Conservation (phyloP, 2,797 vertebrate species). For the Sebastes nivosus region DNA sequence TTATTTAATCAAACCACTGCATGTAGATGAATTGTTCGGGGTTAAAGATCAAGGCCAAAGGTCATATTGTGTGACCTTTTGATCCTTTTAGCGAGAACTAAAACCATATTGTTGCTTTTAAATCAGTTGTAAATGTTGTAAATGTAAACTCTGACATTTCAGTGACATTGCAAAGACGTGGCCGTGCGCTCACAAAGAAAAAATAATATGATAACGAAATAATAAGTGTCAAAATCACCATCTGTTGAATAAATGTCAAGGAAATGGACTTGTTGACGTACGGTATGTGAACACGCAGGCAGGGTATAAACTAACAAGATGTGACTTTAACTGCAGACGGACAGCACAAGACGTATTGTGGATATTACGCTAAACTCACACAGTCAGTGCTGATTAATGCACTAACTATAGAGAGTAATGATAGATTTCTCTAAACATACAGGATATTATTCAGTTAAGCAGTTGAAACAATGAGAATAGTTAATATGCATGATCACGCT, state of each 20-base stretch:
- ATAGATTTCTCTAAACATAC: slow-evolving; percentile 28
- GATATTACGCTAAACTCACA: slow-evolving; percentile 31
- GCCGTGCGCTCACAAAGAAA: background rate
- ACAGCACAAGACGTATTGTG: background rate
- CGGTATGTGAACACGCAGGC: background rate
- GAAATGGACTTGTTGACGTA: slow-evolving; percentile 1
- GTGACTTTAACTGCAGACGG: background rate
- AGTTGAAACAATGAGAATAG: slow-evolving; percentile 38
- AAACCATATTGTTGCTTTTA: slow-evolving; percentile 1
- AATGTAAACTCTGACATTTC: slow-evolving; percentile 15
- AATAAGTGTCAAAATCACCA: background rate
- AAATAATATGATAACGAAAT: background rate
- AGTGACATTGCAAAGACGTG: background rate
- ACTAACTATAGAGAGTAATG: background rate
- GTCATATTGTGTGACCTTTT: background rate
- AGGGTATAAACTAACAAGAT: background rate
- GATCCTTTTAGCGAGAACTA: slow-evolving; percentile 1
- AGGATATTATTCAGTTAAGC: slow-evolving; percentile 38
- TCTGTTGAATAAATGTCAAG: slow-evolving; percentile 18
- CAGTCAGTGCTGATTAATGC: slow-evolving; percentile 25
- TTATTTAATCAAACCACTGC: background rate
- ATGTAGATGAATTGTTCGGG: background rate
- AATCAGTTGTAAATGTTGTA: background rate
- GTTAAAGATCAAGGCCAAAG: background rate
- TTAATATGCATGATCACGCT: slow-evolving; percentile 40